phyloP scores from a whole-genome alignment of 1,140 invertebrate genomes.

The Magallana gigas region DNA sequence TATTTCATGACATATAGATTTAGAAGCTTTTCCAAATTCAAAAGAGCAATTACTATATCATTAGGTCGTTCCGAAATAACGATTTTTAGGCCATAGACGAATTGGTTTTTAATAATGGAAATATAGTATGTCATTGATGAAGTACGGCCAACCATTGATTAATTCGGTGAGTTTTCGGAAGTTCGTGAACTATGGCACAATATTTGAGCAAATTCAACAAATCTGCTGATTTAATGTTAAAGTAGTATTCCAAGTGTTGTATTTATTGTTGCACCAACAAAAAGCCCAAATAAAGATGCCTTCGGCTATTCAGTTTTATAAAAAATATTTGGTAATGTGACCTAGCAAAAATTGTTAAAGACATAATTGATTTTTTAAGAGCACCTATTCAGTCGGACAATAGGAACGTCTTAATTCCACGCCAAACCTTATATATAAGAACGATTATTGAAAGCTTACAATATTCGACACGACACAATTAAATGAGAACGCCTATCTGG shows the following conservation, averaged over 20 bases:
- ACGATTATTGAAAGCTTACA: not conserved
- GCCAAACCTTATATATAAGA: not conserved
- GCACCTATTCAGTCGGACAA: not conserved
- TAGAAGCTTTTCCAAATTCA: no score
- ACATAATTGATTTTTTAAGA: not conserved
- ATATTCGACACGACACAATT: not conserved
- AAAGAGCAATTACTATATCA: no score
- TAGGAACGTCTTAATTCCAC: not conserved
- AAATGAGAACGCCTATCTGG: not conserved
- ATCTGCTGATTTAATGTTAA: not conserved
- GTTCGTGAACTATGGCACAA: not conserved
- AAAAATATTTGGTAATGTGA: not conserved
- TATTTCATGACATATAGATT: no score
- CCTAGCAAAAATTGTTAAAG: not conserved
- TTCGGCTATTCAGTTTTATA: not conserved
- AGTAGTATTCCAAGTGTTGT: not conserved
- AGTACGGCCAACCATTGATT: not conserved
- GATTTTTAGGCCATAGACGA: not conserved
- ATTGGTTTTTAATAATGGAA: constrained; percentile 6
- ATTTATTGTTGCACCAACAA: not conserved
- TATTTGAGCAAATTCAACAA: not conserved
- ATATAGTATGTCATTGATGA: not conserved
- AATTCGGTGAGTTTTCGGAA: not conserved
- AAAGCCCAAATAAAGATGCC: not conserved
- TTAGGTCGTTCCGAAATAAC: no score